phyloP scores from a whole-genome alignment of 2,797 vertebrate genomes.

The Melanotaenia trifasciata region DNA sequence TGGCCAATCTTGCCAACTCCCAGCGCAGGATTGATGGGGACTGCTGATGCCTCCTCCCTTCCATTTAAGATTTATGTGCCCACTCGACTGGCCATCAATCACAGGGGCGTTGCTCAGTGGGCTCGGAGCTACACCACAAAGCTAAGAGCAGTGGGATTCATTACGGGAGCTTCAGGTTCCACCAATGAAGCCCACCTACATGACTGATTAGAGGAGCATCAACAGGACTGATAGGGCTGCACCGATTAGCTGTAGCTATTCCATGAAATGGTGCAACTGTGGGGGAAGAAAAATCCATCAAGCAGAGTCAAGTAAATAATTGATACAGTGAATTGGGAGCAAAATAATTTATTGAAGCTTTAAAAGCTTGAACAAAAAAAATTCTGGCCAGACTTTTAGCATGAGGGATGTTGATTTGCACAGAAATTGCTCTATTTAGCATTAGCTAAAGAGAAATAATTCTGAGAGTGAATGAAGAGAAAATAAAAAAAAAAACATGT shows the following conservation, averaged over 20 bases:
- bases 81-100: conserved; percentile 80
- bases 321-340: conserved; percentile 24
- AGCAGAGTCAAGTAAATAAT: conserved; percentile 14
- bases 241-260: conserved; percentile 28
- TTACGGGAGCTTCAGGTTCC: conserved; percentile 56
- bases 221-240: conserved; percentile 35
- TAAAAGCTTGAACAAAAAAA: conserved; percentile 40
- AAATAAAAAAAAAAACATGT: conserved; percentile 6
- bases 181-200: conserved; percentile 63
- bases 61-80: conserved; percentile 73
- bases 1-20: conserved; percentile 61
- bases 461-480: too few species aligned
- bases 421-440: background rate
- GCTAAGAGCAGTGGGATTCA: conserved; percentile 65
- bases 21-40: conserved; percentile 65
- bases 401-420: conserved; percentile 34
- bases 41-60: conserved; percentile 55
- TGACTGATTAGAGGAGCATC: conserved; percentile 64
- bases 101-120: conserved; percentile 59
- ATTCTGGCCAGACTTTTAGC: conserved; percentile 18
- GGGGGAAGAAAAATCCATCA: background rate
- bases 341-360: conserved; percentile 39
- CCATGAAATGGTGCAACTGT: conserved; percentile 15
- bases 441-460: too few species aligned
- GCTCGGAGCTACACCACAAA: conserved; percentile 41